Percentiles rank a stretch among this genome's conserved stretches.
These are phyloP conservation scores for Hoplostethus mediterraneus DNA, from an alignment of 2,797 vertebrate genomes.

Conservation along the genomic window DNA sequence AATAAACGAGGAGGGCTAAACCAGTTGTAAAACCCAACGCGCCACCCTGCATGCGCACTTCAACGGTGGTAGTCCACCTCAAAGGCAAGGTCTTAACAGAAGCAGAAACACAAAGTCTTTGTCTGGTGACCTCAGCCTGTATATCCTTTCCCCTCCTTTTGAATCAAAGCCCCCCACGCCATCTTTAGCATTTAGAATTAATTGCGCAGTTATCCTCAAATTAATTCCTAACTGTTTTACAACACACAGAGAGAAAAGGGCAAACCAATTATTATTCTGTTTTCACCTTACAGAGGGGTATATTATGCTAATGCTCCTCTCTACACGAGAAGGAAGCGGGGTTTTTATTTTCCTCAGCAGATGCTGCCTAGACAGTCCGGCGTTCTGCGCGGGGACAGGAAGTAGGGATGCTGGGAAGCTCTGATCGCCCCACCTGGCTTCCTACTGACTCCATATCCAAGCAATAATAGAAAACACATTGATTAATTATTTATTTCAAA, in stretches of 20 bases:
- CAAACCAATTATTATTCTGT: constrained; percentile 92
- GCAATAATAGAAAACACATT: constrained; percentile 80
- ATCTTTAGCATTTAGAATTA: constrained; percentile 90
- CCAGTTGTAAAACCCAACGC: constrained; percentile 53
- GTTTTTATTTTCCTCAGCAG: constrained; percentile 87
- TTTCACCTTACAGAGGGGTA: constrained; percentile 90
- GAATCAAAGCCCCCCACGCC: constrained; percentile 78
- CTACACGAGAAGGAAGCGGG: constrained; percentile 86
- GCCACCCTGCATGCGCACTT: constrained; percentile 38
- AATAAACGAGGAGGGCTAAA: constrained; percentile 64
- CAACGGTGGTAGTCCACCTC: constrained; percentile 34
- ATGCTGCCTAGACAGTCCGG: constrained; percentile 83
- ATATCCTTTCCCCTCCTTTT: constrained; percentile 74
- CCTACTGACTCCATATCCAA: constrained; percentile 78
- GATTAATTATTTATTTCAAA: constrained; percentile 79
- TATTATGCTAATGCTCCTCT: constrained; percentile 90
- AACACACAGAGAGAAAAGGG: constrained; percentile 91
- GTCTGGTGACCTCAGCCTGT: constrained; percentile 80
- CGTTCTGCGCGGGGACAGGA: constrained; percentile 78
- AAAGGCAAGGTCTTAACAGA: constrained; percentile 59
- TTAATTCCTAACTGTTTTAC: constrained; percentile 93
- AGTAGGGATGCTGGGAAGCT: constrained; percentile 80
- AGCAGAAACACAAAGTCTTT: constrained; percentile 74
- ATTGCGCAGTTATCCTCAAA: constrained; percentile 91
- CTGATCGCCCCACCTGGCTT: constrained; percentile 83